These are phyloP conservation scores for Drosophila paracracens DNA, from an alignment of 2,888 invertebrate species.

Conservation along the genomic window DNA sequence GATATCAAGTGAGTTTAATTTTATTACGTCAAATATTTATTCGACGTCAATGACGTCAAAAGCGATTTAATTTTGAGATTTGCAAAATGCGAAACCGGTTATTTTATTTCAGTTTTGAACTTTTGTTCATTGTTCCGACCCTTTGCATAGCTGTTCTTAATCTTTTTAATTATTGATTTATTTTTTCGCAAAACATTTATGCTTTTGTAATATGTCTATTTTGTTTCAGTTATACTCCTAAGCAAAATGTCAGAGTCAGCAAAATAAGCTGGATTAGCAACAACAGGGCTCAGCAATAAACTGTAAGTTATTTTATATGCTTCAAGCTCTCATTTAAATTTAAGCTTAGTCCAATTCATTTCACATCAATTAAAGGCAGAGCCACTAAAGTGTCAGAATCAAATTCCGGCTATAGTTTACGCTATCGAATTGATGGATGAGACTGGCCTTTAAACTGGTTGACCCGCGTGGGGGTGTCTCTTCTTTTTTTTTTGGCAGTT, in stretches of 20 bases:
- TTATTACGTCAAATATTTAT: conserved; percentile 57
- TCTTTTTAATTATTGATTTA: conserved; percentile 62
- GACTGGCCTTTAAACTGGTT: conserved; percentile 68
- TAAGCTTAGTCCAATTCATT: conserved; percentile 55
- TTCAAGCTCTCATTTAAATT: conserved; percentile 16
- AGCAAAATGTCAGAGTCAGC: conserved; percentile 63
- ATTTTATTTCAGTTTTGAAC: conserved; percentile 59
- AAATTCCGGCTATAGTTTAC: conserved; percentile 42
- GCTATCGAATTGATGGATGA: conserved; percentile 75
- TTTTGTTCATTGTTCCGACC: conserved; percentile 52
- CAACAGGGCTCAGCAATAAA: conserved; percentile 32
- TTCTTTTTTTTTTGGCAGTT: conserved; percentile 8
- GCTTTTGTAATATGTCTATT: conserved; percentile 34
- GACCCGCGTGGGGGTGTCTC: conserved; percentile 63
- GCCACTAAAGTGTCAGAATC: conserved; percentile 7
- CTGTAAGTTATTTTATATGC: conserved; percentile 62
- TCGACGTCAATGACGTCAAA: conserved; percentile 44
- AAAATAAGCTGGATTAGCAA: conserved; percentile 56
- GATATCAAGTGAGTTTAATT: conserved; percentile 49
- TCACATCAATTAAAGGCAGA: conserved; percentile 53
- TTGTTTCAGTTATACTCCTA: conserved; percentile 58
- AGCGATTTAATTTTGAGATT: conserved; percentile 43
- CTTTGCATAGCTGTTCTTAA: conserved; percentile 57
- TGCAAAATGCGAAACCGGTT: conserved; percentile 65
- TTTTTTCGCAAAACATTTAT: conserved; percentile 39